Evolutionary conservation across 2,888 invertebrate genomes (phyloP).

Genomic region (Pemphredon lugubris): DNA sequence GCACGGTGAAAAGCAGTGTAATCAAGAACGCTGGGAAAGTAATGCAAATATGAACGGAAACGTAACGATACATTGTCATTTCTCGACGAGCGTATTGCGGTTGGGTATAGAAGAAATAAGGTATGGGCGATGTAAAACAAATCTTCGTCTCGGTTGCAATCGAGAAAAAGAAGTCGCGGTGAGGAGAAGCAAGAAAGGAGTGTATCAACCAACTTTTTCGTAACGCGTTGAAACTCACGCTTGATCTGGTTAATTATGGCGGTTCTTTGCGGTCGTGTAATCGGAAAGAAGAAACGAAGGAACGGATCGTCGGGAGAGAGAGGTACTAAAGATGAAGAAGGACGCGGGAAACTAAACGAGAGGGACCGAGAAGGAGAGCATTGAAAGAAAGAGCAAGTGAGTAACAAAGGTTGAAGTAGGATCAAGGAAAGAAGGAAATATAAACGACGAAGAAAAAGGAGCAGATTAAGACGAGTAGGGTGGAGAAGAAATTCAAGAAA

Average conservation of each 20-base stretch:
- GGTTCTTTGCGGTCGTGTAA: conserved; percentile 10
- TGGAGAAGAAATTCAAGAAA: neutral
- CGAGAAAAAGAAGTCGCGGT: too few species aligned
- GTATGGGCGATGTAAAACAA: too few species aligned
- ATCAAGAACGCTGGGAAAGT: neutral
- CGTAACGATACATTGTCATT: too few species aligned
- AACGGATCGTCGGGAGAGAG: conserved; percentile 12
- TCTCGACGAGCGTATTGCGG: too few species aligned
- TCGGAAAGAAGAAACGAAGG: conserved; percentile 7
- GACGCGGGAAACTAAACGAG: neutral
- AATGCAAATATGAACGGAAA: too few species aligned
- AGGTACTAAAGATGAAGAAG: too few species aligned
- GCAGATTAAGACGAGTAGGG: conserved; percentile 19
- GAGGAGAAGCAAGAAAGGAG: too few species aligned
- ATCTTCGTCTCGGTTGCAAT: too few species aligned
- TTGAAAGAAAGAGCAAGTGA: neutral
- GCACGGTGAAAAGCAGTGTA: neutral
- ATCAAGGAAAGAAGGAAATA: neutral
- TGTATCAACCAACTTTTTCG: conserved; percentile 17
- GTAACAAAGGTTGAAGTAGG: neutral
- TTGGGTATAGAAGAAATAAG: too few species aligned
- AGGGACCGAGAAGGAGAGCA: neutral
- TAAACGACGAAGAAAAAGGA: conserved; percentile 19
- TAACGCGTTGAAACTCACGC: conserved; percentile 32
- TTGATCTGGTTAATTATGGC: conserved; percentile 34